Percentiles rank a stretch among this genome's conserved stretches.
Conservation (phyloP, 2,797 vertebrate genomes). For the Allobates femoralis region DNA sequence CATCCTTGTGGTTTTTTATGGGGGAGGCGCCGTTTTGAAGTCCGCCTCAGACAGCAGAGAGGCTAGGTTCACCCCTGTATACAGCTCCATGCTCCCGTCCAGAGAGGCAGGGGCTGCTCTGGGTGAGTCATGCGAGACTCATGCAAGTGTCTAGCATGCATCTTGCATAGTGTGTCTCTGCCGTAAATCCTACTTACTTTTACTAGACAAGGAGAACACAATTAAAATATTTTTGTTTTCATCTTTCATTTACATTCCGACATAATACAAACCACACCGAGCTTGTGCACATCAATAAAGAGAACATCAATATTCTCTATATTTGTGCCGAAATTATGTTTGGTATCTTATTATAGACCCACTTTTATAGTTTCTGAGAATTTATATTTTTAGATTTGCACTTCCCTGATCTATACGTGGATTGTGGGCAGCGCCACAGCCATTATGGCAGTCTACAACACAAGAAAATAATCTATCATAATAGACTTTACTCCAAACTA, state of each 20-base stretch:
- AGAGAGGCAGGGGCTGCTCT: too few species aligned
- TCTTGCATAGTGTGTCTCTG: too few species aligned
- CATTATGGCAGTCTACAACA: background rate
- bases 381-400: slow-evolving; percentile 8
- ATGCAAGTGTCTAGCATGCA: too few species aligned
- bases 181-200: too few species aligned
- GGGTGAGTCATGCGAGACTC: too few species aligned
- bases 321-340: background rate
- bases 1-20: too few species aligned
- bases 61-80: too few species aligned
- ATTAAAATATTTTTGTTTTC: too few species aligned
- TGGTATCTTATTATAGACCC: background rate
- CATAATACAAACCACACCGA: background rate
- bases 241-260: background rate
- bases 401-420: background rate
- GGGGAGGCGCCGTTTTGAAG: too few species aligned
- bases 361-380: slow-evolving; percentile 17
- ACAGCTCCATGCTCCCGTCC: too few species aligned
- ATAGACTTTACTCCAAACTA: slow-evolving; percentile 32
- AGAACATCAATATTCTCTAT: background rate
- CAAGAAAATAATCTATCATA: slow-evolving; percentile 34
- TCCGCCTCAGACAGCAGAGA: too few species aligned
- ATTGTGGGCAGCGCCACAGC: background rate
- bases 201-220: too few species aligned
- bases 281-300: background rate